Conservation (phyloP, 2,888 invertebrate species). For the Caenorhabditis imperialis region DNA sequence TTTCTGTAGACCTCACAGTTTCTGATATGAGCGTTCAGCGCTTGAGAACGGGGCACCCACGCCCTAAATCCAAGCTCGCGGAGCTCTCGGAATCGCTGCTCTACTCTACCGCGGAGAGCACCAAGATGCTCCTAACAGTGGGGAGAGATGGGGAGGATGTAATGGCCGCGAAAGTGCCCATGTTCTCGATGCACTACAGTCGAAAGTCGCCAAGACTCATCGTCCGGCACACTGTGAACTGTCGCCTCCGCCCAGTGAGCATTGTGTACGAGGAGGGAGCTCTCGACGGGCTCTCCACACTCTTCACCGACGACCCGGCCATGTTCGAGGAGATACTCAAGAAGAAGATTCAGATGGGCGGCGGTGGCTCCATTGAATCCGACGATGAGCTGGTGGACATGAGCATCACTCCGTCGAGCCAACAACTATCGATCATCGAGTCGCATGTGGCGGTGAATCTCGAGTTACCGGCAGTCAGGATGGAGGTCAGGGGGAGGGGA, state of each 20-base stretch:
- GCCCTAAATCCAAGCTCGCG: constrained; percentile 42
- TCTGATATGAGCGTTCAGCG: constrained; percentile 75
- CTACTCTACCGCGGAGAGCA: constrained; percentile 57
- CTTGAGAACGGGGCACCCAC: constrained; percentile 56
- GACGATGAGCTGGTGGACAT: constrained; percentile 41
- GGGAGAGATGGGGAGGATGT: constrained; percentile 55
- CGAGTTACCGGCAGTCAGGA: constrained; percentile 53
- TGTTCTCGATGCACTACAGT: constrained; percentile 70
- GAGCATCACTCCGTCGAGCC: constrained; percentile 5
- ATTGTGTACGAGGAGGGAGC: constrained; percentile 75
- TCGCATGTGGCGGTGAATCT: constrained; percentile 60
- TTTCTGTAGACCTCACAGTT: constrained; percentile 69
- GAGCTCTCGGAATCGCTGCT: constrained; percentile 55
- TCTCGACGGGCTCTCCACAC: constrained; percentile 57
- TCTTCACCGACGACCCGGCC: constrained; percentile 59
- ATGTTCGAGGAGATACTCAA: constrained; percentile 46
- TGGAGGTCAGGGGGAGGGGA: constrained; percentile 50
- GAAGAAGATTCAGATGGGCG: not conserved
- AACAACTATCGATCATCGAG: constrained; percentile 48
- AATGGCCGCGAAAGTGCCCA: constrained; percentile 34
- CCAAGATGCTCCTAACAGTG: constrained; percentile 63
- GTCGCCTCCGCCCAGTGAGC: constrained; percentile 71
- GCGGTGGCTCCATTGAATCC: constrained; percentile 2
- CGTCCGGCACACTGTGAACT: constrained; percentile 71
- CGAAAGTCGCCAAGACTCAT: constrained; percentile 70